Conservation (phyloP, 2,113 vertebrate genomes). For the Anguilla japonica region DNA sequence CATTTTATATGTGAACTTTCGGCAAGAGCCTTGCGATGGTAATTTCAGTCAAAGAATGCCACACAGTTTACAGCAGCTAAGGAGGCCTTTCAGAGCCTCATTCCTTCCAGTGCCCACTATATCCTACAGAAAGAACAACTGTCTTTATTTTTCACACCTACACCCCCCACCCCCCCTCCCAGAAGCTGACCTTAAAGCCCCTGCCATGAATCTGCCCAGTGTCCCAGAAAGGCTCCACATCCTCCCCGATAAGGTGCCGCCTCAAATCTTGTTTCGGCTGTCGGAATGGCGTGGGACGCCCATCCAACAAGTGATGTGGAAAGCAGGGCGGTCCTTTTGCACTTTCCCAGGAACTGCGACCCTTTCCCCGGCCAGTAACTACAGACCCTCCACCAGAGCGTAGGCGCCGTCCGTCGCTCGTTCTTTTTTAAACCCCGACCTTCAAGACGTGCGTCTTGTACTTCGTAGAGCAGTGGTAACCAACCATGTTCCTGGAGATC, state of each 20-base stretch:
- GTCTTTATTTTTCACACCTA: constrained; percentile 61
- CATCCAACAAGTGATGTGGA: constrained; percentile 36
- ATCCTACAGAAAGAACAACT: constrained; percentile 53
- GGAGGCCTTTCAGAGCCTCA: constrained; percentile 43
- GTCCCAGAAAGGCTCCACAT: not conserved
- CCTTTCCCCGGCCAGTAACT: not conserved
- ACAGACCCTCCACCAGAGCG: not conserved
- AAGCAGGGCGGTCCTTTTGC: not conserved
- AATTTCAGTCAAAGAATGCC: not conserved
- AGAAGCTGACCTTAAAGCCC: constrained; percentile 53
- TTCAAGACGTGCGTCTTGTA: no score
- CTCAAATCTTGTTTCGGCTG: constrained; percentile 21
- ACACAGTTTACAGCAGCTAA: constrained; percentile 31
- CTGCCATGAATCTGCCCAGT: constrained; percentile 9
- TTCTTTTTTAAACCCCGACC: no score
- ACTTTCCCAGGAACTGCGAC: not conserved
- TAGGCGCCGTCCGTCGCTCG: not conserved
- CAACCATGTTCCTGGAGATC: no score
- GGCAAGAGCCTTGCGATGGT: not conserved
- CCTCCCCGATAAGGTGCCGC: constrained; percentile 37
- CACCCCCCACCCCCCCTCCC: constrained; percentile 37
- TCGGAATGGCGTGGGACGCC: constrained; percentile 23
- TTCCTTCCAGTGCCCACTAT: constrained; percentile 52
- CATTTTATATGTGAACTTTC: constrained; percentile 4
- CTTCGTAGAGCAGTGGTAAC: no score